Base-by-base conservation (phyloP, 30 jellyfish, hydroid and myxozoan genomes). In the Haliclystus octoradiatus region DNA sequence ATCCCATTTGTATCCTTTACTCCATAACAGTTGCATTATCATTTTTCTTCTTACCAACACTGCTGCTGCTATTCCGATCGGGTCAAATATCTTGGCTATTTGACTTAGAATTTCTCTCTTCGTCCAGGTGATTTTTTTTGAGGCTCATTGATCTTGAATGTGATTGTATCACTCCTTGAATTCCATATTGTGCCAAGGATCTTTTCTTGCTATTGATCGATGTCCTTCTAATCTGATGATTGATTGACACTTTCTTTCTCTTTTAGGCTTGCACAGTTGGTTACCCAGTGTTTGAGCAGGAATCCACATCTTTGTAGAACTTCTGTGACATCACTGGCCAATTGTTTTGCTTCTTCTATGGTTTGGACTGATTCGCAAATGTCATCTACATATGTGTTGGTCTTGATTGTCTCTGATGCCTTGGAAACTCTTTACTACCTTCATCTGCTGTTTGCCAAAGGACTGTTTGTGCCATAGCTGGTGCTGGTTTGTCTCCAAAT, bases 1-100 rank as follows among this genome's bases (percentile, higher is more conserved):
- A 76, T 76, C 79, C 88, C 74, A 65, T 28, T 66, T 74, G 7
- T 63, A 57, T 51, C 89, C 81, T 9, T 28, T 66, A 63, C 50
- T 71, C 79, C 71, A 75, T 51, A 50, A 53, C 13, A 40, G 71
- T 28, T 67, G 81, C 72, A 75, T 49, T 1, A 25, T 72, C 22
- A 75, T 75, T 72, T 75, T 75, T 63, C 72, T 63, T 65, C 72
- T 75, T 33, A 64, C 31, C 1, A 65, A 47, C 62, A 63, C 26
- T 63, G 73, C 23, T 2, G 73, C 13, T 4, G 64, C 49, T n/a
- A n/a, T n/a, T n/a, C n/a, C 71, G 22, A 49, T 26, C 4, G 71
- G 78, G 47, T 40, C 78, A 34, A 30, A 51, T 2, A 70, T 50
- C 30, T n/a, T 9, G n/a, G n/a, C n/a, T n/a, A n/a, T n/a, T n/a